These are phyloP conservation scores for Diarsia dahlii DNA, from an alignment of 2,888 invertebrate species.

Conservation along the genomic window DNA sequence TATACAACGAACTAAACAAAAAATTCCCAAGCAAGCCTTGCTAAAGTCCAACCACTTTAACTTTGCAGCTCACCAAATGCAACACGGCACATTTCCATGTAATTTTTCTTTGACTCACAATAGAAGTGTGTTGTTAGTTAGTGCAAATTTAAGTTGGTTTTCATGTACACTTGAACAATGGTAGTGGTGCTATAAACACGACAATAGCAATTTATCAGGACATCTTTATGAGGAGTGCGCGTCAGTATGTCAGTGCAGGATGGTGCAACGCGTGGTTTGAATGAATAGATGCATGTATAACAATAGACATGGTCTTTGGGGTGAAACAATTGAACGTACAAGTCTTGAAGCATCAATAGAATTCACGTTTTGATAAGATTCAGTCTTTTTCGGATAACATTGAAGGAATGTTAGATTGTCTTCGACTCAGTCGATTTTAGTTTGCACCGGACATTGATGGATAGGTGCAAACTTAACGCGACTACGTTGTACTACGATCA, in stretches of 20 bases:
- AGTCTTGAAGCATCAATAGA: neutral
- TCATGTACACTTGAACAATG: conserved; percentile 51
- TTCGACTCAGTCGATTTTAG: neutral
- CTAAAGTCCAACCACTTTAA: conserved; percentile 25
- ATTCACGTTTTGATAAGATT: neutral
- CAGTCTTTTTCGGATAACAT: neutral
- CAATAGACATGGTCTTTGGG: conserved; percentile 14
- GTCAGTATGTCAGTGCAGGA: conserved; percentile 43
- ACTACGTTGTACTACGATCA: neutral
- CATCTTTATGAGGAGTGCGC: conserved; percentile 59
- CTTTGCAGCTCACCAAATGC: conserved; percentile 20
- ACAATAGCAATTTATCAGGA: conserved; percentile 63
- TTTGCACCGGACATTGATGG: neutral
- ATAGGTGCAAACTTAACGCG: neutral
- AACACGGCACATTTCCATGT: neutral
- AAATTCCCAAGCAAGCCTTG: conserved; percentile 47
- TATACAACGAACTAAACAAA: conserved; percentile 37
- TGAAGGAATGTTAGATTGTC: neutral
- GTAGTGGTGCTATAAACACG: conserved; percentile 45
- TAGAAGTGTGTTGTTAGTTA: neutral
- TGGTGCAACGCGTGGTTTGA: conserved; percentile 42
- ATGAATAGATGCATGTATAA: conserved; percentile 22
- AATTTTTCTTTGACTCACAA: conserved; percentile 12
- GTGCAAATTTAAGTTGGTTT: conserved; percentile 48
- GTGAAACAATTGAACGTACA: conserved; percentile 15